Conservation (phyloP, 2,888 invertebrate genomes). For the Lymantria dispar region DNA sequence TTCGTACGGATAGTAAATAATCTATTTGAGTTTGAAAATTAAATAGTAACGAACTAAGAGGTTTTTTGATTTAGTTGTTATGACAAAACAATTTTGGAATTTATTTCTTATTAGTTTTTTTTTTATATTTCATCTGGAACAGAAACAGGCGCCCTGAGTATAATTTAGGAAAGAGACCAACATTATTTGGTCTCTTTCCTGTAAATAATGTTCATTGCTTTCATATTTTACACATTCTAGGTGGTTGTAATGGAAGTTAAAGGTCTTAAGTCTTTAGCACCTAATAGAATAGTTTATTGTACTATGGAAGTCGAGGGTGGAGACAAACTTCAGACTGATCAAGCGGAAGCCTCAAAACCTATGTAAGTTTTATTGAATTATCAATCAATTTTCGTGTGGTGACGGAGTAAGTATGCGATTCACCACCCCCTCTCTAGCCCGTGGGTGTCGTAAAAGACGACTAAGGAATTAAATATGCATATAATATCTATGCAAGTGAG, state of each 20-base stretch:
- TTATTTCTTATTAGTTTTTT: neutral
- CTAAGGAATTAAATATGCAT: no score
- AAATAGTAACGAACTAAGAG: neutral
- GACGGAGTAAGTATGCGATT: no score
- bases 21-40: neutral
- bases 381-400: neutral
- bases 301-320: slow-evolving; percentile 99
- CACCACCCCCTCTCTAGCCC: no score
- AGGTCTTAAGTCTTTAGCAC: slow-evolving; percentile 97
- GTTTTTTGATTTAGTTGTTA: neutral
- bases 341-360: slow-evolving; percentile 99
- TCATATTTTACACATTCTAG: slow-evolving; percentile 75
- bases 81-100: neutral
- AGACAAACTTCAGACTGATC: slow-evolving; percentile 99
- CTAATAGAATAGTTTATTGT: slow-evolving; percentile 99
- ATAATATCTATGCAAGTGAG: no score
- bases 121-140: neutral
- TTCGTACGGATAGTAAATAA: neutral
- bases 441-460: no score
- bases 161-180: neutral
- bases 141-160: neutral
- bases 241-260: slow-evolving; percentile 99
- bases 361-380: slow-evolving; percentile 84
- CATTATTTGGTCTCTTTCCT: no score
- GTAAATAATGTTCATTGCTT: neutral